Percentiles rank a stretch among this genome's conserved stretches.
These are phyloP conservation scores for Psittacus erithacus DNA, from an alignment of 2,113 vertebrate genomes.

Conservation along the genomic window DNA sequence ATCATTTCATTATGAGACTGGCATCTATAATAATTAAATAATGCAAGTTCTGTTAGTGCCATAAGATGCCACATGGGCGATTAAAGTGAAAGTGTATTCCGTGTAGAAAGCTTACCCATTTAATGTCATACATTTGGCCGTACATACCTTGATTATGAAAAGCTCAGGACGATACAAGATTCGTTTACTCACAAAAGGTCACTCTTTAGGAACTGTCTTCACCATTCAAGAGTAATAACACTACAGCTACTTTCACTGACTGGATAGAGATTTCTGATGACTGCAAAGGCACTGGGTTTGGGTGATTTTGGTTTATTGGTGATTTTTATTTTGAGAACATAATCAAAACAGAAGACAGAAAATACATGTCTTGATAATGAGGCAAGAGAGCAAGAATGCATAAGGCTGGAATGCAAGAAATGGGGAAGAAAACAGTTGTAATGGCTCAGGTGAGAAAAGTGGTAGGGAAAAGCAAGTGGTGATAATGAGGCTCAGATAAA, in stretches of 20 bases:
- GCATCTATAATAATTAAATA: neutral
- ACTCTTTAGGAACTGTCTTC: neutral
- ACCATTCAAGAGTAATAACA: neutral
- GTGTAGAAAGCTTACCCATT: neutral
- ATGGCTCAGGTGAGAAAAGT: neutral
- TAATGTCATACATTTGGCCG: neutral
- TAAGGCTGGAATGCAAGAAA: neutral
- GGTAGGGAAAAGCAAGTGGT: neutral
- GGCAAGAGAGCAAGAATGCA: neutral
- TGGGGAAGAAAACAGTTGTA: neutral
- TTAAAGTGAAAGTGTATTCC: neutral
- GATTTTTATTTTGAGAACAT: neutral
- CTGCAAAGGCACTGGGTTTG: neutral
- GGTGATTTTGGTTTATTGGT: neutral
- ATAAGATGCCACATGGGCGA: neutral
- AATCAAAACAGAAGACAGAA: neutral
- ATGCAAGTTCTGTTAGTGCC: neutral
- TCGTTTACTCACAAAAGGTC: neutral
- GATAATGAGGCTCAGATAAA: neutral
- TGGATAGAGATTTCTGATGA: neutral
- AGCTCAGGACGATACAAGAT: neutral
- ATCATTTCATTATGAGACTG: neutral
- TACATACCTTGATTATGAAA: neutral
- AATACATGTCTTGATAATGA: neutral
- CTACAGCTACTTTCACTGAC: neutral